A percentile compares a stretch with the other conserved stretches of the same genome.
phyloP scores from a whole-genome alignment of 2,113 vertebrate species.

The Polyodon spathula region DNA sequence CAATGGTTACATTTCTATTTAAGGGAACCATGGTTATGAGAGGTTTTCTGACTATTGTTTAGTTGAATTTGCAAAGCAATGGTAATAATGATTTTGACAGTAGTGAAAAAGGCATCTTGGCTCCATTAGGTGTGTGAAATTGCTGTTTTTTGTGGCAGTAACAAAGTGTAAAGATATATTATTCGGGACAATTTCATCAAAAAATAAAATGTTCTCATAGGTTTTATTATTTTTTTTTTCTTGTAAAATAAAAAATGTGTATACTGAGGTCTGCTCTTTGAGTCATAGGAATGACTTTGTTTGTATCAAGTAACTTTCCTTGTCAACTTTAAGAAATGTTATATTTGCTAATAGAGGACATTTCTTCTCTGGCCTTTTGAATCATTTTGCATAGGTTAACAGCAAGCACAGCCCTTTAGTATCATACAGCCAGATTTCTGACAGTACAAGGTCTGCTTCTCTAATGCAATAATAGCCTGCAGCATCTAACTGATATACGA shows the following conservation, averaged over 20 bases:
- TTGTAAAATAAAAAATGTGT: neutral
- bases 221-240: no score
- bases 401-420: constrained; percentile 60
- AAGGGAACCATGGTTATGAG: no score
- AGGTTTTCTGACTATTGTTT: no score
- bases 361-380: constrained; percentile 61
- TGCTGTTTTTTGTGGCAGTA: no score
- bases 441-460: constrained; percentile 60
- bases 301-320: constrained; percentile 3
- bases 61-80: no score
- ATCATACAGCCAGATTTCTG: constrained; percentile 70
- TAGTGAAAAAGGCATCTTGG: no score
- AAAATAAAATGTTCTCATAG: neutral
- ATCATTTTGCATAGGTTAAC: constrained; percentile 66
- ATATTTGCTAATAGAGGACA: constrained; percentile 39
- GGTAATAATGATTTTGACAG: no score
- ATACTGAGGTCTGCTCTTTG: neutral
- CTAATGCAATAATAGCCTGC: constrained; percentile 82
- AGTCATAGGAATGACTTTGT: neutral
- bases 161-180: no score
- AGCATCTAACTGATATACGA: constrained; percentile 83
- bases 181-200: no score
- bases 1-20: no score
- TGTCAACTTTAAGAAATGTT: neutral
- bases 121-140: no score